Percentiles rank a stretch among this genome's conserved stretches.
Evolutionary conservation across 1,140 invertebrate species (phyloP).

Genomic region (Orchestia grillus): DNA sequence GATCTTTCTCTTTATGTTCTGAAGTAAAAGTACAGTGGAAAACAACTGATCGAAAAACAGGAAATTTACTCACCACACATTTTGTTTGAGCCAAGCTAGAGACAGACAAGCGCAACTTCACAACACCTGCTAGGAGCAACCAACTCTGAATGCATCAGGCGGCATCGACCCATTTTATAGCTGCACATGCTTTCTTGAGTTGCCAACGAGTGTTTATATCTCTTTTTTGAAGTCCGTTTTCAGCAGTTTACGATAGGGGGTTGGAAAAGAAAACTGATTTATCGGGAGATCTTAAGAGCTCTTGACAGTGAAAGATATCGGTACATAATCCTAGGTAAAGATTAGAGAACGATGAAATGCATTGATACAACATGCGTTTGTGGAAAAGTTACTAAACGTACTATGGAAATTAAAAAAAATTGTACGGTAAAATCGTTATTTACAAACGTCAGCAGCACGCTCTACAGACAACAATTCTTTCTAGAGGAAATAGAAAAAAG

Average conservation of each 20-base stretch:
- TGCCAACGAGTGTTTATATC: slow-evolving; percentile 17
- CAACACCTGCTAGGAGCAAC: neutral
- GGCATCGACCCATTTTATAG: slow-evolving; percentile 40
- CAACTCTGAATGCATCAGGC: neutral
- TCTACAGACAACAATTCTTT: neutral
- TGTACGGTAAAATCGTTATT: neutral
- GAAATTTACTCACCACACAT: slow-evolving; percentile 32
- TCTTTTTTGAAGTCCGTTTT: neutral
- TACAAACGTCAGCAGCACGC: neutral
- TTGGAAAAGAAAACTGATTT: neutral
- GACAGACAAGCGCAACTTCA: neutral
- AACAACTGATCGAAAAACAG: neutral
- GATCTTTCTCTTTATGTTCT: neutral
- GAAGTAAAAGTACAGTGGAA: neutral
- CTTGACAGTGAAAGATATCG: neutral
- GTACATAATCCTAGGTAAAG: neutral
- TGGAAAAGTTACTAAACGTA: too few relatives aligned
- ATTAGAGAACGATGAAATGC: neutral
- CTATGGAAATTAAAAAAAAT: neutral
- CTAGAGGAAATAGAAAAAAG: neutral
- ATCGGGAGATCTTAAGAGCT: neutral
- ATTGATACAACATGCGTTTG: too few relatives aligned
- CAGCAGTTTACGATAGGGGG: neutral
- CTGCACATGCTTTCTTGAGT: neutral
- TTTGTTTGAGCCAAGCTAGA: neutral